A percentile compares a stretch with the other conserved stretches of the same genome.
Evolutionary conservation across 2,888 invertebrate genomes (phyloP).

Genomic region (Frankliniella intonsa): DNA sequence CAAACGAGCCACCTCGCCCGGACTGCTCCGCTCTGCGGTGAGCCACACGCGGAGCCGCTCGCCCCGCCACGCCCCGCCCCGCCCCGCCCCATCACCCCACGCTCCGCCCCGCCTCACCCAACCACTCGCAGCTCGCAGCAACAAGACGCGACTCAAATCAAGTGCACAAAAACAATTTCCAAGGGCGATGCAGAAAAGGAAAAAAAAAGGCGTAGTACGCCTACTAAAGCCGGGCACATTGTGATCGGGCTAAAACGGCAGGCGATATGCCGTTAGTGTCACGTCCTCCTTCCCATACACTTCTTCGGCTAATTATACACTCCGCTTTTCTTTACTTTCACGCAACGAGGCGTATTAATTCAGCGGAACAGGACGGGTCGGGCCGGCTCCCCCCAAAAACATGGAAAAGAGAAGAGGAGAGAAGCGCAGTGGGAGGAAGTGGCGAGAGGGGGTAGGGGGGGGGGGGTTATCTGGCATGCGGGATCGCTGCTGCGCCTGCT

Average conservation of each 20-base stretch:
- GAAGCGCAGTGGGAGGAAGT: neutral
- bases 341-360: slow-evolving; percentile 24
- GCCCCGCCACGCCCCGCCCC: neutral
- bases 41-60: neutral
- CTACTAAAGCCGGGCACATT: too few species aligned
- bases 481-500: neutral
- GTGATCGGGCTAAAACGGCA: too few species aligned
- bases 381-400: neutral
- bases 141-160: neutral
- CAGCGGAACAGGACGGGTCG: slow-evolving; percentile 1
- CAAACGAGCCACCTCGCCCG: too few species aligned
- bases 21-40: neutral
- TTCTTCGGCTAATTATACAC: slow-evolving; percentile 10
- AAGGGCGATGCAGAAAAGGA: too few species aligned
- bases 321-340: slow-evolving; percentile 10
- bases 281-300: neutral
- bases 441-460: too few species aligned
- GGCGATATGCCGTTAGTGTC: too few species aligned
- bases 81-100: neutral
- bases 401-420: neutral
- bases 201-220: too few species aligned
- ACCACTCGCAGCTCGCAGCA: neutral
- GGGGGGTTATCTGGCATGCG: neutral
- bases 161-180: too few species aligned
- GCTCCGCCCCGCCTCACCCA: neutral